Percentiles rank a stretch among this genome's conserved stretches.
Conservation (phyloP, 2,888 invertebrate genomes). For the Zhuqinia jingwanae region DNA sequence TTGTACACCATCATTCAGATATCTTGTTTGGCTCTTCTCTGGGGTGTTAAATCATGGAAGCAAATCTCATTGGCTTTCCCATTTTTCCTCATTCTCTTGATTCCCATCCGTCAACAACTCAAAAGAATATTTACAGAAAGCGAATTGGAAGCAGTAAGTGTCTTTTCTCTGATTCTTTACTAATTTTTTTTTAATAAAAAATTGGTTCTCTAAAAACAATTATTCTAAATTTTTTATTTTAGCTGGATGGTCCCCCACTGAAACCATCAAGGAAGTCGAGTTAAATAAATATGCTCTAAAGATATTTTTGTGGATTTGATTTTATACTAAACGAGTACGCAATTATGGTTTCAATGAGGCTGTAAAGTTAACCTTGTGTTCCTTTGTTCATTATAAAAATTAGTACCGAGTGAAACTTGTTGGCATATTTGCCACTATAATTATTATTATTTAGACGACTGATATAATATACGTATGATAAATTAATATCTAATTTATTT, state of each 20-base stretch:
- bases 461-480: background rate
- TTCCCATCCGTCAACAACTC: conserved; percentile 90
- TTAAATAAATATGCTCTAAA: too few species aligned
- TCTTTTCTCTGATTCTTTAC: too few species aligned
- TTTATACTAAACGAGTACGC: too few species aligned
- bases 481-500: conserved; percentile 3
- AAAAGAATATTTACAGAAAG: conserved; percentile 88
- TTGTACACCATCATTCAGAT: conserved; percentile 93
- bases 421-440: background rate
- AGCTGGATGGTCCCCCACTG: conserved; percentile 46
- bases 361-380: background rate
- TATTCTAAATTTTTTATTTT: too few species aligned
- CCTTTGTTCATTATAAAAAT: background rate
- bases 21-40: conserved; percentile 88
- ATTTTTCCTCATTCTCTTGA: conserved; percentile 95
- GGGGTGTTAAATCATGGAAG: conserved; percentile 94
- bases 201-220: too few species aligned
- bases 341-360: too few species aligned
- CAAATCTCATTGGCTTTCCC: conserved; percentile 93
- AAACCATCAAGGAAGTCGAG: conserved; percentile 8
- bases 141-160: conserved; percentile 90
- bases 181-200: background rate
- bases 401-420: background rate
- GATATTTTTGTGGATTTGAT: too few species aligned
- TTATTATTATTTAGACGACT: background rate